These are phyloP conservation scores for Petrophora chlorosata DNA, from an alignment of 2,888 invertebrate genomes.

Conservation along the genomic window DNA sequence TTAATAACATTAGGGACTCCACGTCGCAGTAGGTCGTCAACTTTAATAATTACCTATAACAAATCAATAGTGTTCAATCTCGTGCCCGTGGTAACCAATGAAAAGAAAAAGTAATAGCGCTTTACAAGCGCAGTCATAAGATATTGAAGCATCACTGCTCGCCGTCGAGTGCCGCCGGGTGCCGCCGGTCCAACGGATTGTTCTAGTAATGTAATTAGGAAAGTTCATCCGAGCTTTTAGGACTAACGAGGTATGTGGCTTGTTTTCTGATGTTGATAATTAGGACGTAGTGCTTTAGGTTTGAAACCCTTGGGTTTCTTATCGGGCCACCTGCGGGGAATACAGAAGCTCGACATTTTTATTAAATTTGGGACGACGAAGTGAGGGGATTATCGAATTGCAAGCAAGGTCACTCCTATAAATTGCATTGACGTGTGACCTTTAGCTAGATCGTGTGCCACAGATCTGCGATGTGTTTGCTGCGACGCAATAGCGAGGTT, in stretches of 20 bases:
- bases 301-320: constrained; percentile 1
- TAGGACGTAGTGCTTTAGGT: constrained; percentile 9
- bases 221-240: constrained; percentile 8
- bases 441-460: too few relatives aligned
- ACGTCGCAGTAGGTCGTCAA: too few relatives aligned
- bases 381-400: too few relatives aligned
- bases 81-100: not conserved
- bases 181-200: constrained; percentile 4
- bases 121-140: constrained; percentile 7
- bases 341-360: not conserved
- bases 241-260: constrained; percentile 12
- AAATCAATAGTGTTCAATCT: constrained; percentile 7
- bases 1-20: too few relatives aligned
- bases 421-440: too few relatives aligned
- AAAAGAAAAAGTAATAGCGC: constrained; percentile 1
- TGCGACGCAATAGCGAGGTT: too few relatives aligned
- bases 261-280: constrained; percentile 9
- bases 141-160: too few relatives aligned
- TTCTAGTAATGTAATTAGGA: constrained; percentile 7
- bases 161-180: not conserved
- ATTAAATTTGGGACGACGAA: too few relatives aligned
- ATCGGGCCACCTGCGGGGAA: not conserved
- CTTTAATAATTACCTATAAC: not conserved
- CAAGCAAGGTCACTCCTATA: too few relatives aligned
- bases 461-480: too few relatives aligned